Conservation (phyloP, 2,797 vertebrate genomes). For the Microcaecilia unicolor region DNA sequence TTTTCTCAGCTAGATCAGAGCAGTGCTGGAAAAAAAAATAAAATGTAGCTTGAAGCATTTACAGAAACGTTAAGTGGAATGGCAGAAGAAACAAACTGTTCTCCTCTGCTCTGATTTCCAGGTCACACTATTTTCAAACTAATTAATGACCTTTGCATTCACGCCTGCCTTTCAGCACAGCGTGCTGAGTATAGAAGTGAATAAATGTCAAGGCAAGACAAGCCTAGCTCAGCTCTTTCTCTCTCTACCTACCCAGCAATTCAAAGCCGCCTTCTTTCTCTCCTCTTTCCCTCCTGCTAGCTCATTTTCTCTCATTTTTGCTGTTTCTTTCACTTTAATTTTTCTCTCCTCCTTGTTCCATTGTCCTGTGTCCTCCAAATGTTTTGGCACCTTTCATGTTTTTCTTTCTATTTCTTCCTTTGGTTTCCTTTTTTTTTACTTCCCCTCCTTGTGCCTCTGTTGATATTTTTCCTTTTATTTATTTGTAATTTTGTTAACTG, state of each 20-base stretch:
- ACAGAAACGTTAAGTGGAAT: conserved; percentile 9
- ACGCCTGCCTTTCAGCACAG: no score
- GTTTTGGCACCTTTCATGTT: no score
- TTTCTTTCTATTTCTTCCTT: no score
- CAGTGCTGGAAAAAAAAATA: conserved; percentile 3
- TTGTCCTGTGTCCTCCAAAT: no score
- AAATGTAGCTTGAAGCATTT: conserved; percentile 8
- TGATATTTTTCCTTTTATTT: no score
- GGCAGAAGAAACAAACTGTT: neutral
- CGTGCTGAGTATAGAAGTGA: neutral
- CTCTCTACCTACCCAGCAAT: no score
- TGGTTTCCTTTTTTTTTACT: no score
- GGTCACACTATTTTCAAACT: conserved; percentile 14
- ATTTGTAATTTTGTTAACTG: no score
- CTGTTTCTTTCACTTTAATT: neutral
- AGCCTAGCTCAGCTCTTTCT: neutral
- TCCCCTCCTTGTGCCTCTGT: no score
- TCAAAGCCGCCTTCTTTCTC: neutral
- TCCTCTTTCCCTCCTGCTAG: neutral
- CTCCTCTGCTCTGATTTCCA: conserved; percentile 25
- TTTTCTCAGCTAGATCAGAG: neutral
- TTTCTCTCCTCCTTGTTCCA: neutral
- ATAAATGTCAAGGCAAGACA: neutral
- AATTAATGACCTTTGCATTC: no score
- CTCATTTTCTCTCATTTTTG: neutral